Percentiles rank a stretch among this genome's conserved stretches.
These are phyloP conservation scores for Penaeus indicus DNA, from an alignment of 1,140 invertebrate species.

Conservation along the genomic window DNA sequence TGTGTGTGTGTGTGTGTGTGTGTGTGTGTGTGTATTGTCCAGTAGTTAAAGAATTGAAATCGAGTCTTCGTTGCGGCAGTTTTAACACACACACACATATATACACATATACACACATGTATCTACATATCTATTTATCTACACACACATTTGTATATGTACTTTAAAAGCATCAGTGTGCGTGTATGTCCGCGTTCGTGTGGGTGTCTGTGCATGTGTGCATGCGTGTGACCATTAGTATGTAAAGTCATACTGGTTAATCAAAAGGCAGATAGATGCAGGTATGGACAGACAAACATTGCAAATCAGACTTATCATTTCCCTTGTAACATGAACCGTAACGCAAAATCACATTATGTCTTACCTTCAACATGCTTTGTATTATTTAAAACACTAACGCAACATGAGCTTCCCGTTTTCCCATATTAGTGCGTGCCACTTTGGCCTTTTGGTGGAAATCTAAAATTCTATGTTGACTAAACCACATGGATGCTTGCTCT, in stretches of 20 bases:
- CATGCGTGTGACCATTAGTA: background rate
- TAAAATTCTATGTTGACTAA: too few species aligned
- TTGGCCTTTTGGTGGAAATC: too few species aligned
- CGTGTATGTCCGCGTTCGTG: background rate
- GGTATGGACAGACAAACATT: too few species aligned
- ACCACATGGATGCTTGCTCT: too few species aligned
- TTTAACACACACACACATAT: background rate
- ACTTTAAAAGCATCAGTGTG: background rate
- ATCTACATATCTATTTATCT: conserved; percentile 14
- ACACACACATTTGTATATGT: conserved; percentile 11
- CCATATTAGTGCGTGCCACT: too few species aligned
- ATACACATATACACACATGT: background rate
- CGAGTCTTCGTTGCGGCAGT: too few species aligned
- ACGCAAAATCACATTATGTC: background rate
- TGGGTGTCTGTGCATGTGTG: conserved; percentile 1
- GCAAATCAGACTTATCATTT: too few species aligned
- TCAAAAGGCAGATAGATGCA: too few species aligned
- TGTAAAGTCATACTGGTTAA: background rate
- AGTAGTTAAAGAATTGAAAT: background rate
- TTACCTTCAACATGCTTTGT: too few species aligned
- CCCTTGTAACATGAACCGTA: background rate
- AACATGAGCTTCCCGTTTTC: too few species aligned
- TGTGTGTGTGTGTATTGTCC: background rate
- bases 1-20: background rate
- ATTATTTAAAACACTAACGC: too few species aligned